Percentiles rank a stretch among this genome's conserved stretches.
These are phyloP conservation scores for Anniella stebbinsi DNA, from an alignment of 2,797 vertebrate species.

Conservation along the genomic window DNA sequence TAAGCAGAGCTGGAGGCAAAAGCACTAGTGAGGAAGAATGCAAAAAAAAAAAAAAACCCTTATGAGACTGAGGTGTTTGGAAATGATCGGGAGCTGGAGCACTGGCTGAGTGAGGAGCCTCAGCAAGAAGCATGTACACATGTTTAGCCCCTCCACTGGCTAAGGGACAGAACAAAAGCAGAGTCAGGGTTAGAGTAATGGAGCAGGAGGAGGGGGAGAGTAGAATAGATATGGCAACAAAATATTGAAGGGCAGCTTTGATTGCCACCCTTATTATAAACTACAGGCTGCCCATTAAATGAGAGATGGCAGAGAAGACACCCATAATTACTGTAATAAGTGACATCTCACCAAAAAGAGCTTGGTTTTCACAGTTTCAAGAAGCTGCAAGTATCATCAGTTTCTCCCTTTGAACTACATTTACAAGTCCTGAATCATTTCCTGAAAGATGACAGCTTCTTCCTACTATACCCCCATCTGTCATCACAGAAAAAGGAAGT, in stretches of 20 bases:
- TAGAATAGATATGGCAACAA: not conserved
- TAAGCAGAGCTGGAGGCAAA: not conserved
- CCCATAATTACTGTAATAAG: not conserved
- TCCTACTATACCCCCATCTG: not conserved
- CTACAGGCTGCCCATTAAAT: not conserved
- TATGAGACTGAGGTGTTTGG: not conserved
- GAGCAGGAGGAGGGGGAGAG: too few relatives aligned
- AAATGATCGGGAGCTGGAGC: not conserved
- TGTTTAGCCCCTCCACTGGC: not conserved
- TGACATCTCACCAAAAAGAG: not conserved
- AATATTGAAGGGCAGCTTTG: not conserved
- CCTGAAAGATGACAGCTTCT: not conserved
- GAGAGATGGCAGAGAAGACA: not conserved
- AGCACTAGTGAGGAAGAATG: too few relatives aligned
- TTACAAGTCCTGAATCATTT: not conserved
- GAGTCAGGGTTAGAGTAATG: not conserved
- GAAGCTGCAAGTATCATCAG: accelerated
- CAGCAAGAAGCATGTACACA: not conserved
- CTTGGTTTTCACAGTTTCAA: not conserved
- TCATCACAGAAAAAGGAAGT: accelerated
- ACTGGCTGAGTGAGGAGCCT: not conserved
- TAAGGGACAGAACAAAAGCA: not conserved
- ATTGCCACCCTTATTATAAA: not conserved
- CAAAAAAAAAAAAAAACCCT: not conserved
- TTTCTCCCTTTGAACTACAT: not conserved